Evolutionary conservation across 2,113 vertebrate genomes (phyloP), one percentile per base, ranked within the genome.

Genomic region (Nestor notabilis): DNA sequence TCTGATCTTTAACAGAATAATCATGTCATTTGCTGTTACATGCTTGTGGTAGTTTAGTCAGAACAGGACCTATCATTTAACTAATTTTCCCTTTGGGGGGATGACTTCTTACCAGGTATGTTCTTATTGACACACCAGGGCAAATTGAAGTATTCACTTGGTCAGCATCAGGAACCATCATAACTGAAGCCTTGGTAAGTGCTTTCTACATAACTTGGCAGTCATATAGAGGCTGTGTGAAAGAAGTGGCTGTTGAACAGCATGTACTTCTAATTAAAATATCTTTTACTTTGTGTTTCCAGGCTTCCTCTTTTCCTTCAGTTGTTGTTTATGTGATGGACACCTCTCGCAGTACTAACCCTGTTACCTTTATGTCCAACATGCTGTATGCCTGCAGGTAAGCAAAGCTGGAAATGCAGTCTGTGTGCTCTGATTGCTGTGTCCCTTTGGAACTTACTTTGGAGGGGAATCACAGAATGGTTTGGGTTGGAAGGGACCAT

Each of bases 361-460:
- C 99, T 2, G 98, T 99, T 95, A 99, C 99, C 25, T 99, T 99
- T 95, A 99, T 99, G 99, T 99, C 99, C 95, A 99, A 99, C 96
- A 99, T 99, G 99, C 98, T 99, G 7, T 99, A 99, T 46, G 99
- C 99, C 87, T 99, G 99, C 99, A 99, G 99, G 99, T 99, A 91
- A 95, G 96, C 66, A 27, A n/a, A 61, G 35, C 61, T 87, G 79
- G 20, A 60, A 60, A 20, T n/a, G 46, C 39, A 55, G 44, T 39
- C 28, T 20, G 2, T 63, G 17, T 89, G 14, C 49, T 74, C 55
- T 58, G 43, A 35, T 58, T 61, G 18, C 76, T 43, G 3, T 58
- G 44, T 64, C 37, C 65, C 58, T 80, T 31, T 41, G 8, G 10
- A 55, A 19, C 19, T 41, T 83, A 16, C 13, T 77, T 77, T 56